Percentiles rank a stretch among this genome's conserved stretches.
Conservation (phyloP, 1,140 invertebrate genomes). For the Calycopis cecrops region DNA sequence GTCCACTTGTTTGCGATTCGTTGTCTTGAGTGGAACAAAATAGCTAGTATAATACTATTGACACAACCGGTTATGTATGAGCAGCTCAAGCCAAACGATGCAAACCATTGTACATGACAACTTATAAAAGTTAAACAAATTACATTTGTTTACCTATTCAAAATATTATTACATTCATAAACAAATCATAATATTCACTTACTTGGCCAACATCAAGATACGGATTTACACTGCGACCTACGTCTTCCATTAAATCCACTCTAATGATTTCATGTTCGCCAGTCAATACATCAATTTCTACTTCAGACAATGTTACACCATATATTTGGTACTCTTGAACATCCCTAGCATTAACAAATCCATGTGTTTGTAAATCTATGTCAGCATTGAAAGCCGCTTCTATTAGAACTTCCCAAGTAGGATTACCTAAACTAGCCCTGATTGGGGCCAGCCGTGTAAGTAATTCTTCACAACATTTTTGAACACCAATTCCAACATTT, state of each 20-base stretch:
- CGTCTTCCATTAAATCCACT: conserved; percentile 85
- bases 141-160: background rate
- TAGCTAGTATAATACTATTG: no score
- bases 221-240: conserved; percentile 83
- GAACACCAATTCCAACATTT: conserved; percentile 31
- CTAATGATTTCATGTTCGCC: conserved; percentile 80
- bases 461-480: conserved; percentile 51
- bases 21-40: no score
- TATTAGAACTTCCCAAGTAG: conserved; percentile 78
- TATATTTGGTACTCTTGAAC: conserved; percentile 76
- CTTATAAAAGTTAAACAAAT: no score
- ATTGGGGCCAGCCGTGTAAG: conserved; percentile 77
- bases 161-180: no score
- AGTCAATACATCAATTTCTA: conserved; percentile 85
- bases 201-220: conserved; percentile 88
- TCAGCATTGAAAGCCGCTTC: conserved; percentile 68
- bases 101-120: no score
- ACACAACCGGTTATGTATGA: no score
- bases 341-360: conserved; percentile 69
- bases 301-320: conserved; percentile 78
- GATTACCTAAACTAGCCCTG: conserved; percentile 66
- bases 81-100: no score
- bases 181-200: conserved; percentile 7
- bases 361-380: conserved; percentile 78
- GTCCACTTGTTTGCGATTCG: no score